phyloP scores from a whole-genome alignment of 2,888 invertebrate genomes.

The Vandiemenella viatica region DNA sequence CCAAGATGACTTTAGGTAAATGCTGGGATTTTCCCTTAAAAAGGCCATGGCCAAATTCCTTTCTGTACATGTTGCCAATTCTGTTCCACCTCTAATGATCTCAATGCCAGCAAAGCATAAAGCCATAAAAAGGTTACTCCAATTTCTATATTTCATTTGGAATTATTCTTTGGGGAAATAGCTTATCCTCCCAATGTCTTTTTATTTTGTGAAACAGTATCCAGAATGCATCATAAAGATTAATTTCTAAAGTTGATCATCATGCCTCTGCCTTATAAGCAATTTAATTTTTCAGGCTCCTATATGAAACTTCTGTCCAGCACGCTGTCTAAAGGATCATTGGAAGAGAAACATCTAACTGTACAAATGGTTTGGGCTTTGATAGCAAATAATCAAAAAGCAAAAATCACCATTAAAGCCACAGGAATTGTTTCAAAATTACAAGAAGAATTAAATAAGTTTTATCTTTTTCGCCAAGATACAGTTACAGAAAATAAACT shows the following conservation, averaged over 20 bases:
- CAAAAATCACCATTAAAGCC: constrained; percentile 37
- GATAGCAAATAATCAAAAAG: constrained; percentile 53
- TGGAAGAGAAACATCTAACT: constrained; percentile 31
- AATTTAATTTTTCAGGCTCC: constrained; percentile 28
- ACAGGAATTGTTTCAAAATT: constrained; percentile 33
- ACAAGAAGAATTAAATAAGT: constrained; percentile 31
- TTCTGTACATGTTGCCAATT: too few relatives aligned
- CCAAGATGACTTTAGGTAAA: too few relatives aligned
- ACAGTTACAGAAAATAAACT: constrained; percentile 1
- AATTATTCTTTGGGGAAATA: too few relatives aligned
- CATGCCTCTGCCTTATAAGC: background rate
- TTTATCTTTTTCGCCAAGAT: background rate
- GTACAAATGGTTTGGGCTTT: constrained; percentile 48
- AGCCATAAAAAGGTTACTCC: too few relatives aligned
- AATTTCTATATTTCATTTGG: too few relatives aligned
- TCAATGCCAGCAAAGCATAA: too few relatives aligned
- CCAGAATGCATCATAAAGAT: background rate
- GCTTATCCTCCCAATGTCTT: too few relatives aligned
- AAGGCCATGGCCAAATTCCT: too few relatives aligned
- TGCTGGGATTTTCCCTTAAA: too few relatives aligned
- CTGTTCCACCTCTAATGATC: too few relatives aligned
- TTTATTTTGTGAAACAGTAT: too few relatives aligned
- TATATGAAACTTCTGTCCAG: constrained; percentile 33
- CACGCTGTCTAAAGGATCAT: constrained; percentile 29
- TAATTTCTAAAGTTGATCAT: constrained; percentile 3